Evolutionary conservation across 92 coral and sea anemone genomes (phyloP).

Genomic region (Parazoanthus swiftii): DNA sequence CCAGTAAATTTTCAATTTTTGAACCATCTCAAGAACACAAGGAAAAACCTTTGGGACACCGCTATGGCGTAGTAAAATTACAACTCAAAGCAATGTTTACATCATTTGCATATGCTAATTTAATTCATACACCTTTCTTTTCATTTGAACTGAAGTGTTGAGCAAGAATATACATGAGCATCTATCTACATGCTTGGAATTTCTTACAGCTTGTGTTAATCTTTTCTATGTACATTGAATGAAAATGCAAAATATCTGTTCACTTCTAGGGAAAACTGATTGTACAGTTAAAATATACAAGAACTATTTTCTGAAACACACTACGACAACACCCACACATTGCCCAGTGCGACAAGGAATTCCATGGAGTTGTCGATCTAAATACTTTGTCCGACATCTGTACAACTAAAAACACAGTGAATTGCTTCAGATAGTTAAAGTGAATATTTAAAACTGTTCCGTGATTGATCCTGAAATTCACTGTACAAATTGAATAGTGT

Average conservation of each 20-base stretch:
- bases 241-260: constrained; percentile 8
- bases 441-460: background rate
- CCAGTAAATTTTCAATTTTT: no score
- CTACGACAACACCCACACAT: constrained; percentile 15
- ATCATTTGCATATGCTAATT: constrained; percentile 40
- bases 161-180: constrained; percentile 27
- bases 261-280: background rate
- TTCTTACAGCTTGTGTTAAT: constrained; percentile 21
- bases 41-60: background rate
- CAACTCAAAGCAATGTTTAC: constrained; percentile 36
- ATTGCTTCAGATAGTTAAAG: background rate
- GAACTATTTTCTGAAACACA: background rate
- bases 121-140: constrained; percentile 35
- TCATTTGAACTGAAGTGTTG: constrained; percentile 20
- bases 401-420: background rate
- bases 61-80: constrained; percentile 34
- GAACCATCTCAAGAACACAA: background rate
- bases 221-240: constrained; percentile 29
- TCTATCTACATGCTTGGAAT: constrained; percentile 25
- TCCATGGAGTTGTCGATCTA: constrained; percentile 1
- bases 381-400: background rate
- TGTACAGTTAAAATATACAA: background rate
- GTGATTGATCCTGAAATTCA: constrained; percentile 14
- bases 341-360: background rate
- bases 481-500: constrained; percentile 5